Evolutionary conservation across 2,797 vertebrate species (phyloP), one percentile per base, ranked within the genome.

Genomic region (Sebastiscus tertius): DNA sequence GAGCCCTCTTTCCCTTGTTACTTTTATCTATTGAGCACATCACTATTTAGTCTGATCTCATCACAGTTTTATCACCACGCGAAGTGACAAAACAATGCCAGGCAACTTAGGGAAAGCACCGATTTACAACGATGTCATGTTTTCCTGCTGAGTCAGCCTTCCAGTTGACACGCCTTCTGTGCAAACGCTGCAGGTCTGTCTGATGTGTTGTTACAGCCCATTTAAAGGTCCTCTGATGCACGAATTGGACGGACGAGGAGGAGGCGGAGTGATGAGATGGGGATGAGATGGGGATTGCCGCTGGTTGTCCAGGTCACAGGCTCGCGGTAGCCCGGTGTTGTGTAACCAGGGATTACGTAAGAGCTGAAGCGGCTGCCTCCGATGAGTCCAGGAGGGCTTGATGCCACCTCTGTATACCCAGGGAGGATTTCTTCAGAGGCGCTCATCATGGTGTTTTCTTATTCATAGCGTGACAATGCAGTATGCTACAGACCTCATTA

Each of bases 321-420:
- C 85, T 63, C 18, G 13, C 67, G n/a, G 70, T 56, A 27, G 81
- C 72, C 72, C 4, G 8, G 78, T 81, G 89, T 95, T 95, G 88
- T 88, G 84, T 94, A 94, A 95, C 72, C 65, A 27, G 64, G 42
- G 80, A 86, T 95, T 94, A 93, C 61, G 27, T 93, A 93, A 95
- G 75, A 77, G 82, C 76, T 75, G 75, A 80, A 86, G 81, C 59
- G 2, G 42, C 75, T 52, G 81, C 77, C 66, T 90, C 18, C 79
- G 79, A 24, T 73, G 69, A 81, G 74, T 80, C 56, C 83, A 73
- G 68, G 72, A 77, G 78, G 80, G 74, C 67, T 62, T 42, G 3
- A 39, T 81, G 87, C 88, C 92, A 88, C 82, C 85, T 81, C 79
- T n/a, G 3, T 34, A 46, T 66, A 70, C 63, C 77, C 58, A 27